Base-by-base conservation (phyloP, 2,113 vertebrate species). In the Calcarius ornatus region DNA sequence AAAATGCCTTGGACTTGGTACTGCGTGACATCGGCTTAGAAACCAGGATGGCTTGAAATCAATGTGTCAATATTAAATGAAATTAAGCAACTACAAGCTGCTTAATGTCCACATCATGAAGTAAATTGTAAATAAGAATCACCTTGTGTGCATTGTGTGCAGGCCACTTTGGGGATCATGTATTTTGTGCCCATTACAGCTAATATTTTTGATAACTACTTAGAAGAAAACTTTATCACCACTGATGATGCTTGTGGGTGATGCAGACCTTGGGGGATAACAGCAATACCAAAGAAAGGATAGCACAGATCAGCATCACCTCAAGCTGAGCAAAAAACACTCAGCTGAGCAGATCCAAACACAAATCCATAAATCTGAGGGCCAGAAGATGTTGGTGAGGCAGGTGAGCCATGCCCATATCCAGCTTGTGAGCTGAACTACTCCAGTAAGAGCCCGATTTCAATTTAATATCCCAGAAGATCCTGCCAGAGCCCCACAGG, bases 1-100 rank as follows among this genome's bases (percentile, higher is more conserved):
- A 91, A 89, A 92, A 84, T 15, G 50, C 70, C 47, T 79, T 87
- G 61, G 70, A 68, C 61, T 88, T 94, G 70, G 65, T 88, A 82
- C 64, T 35, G 25, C 0, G 1, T 51, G 85, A 53, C 90, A 70
- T 43, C 82, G 70, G 50, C 63, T 94, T 61, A 73, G 75, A 57
- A 92, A 80, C 28, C 18, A 33, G 75, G 86, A 88, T 54, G 75
- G 48, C 75, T 66, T 53, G 50, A 90, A 93, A 86, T 94, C 81
- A 50, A 17, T 61, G 63, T 61, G 79, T 92, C 88, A 90, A 90
- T 88, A 85, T 71, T 66, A 86, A 70, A 96, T 48, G 35, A 68
- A 90, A 88, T 82, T 69, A 82, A 60, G 50, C 66, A 92, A 77
- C 37, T 88, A 61, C 53, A 92, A 65, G 50, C 85, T 90, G 78